Evolutionary conservation across 2,888 invertebrate species (phyloP).

Genomic region (Coremacera marginata): DNA sequence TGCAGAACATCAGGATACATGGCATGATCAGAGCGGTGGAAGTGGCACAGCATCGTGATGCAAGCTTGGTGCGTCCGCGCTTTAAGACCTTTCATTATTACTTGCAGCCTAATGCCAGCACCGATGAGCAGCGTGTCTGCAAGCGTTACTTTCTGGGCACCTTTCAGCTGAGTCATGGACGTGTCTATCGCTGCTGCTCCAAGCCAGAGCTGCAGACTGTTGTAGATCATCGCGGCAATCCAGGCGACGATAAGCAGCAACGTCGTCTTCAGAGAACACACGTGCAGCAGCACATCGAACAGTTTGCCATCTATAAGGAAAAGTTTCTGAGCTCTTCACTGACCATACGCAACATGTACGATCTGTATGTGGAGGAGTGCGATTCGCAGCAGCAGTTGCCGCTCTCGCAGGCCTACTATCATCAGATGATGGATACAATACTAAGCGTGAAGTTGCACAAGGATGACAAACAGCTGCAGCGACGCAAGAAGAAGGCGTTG

Average conservation of each 20-base stretch:
- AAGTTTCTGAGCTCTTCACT: constrained; percentile 10
- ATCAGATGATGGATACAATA: constrained; percentile 22
- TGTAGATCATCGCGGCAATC: constrained; percentile 19
- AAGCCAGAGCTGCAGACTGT: constrained; percentile 9
- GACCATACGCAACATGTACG: constrained; percentile 28
- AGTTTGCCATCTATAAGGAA: constrained; percentile 10
- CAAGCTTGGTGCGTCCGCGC: neutral
- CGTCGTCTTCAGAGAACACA: neutral
- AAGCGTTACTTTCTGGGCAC: constrained; percentile 26
- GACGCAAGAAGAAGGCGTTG: neutral
- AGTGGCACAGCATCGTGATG: constrained; percentile 16
- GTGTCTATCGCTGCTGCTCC: constrained; percentile 17
- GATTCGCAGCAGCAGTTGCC: neutral
- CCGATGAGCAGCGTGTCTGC: constrained; percentile 17
- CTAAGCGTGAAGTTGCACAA: constrained; percentile 1
- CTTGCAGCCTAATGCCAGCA: constrained; percentile 4
- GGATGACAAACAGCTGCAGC: neutral
- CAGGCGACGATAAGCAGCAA: constrained; percentile 24
- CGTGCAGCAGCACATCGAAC: constrained; percentile 15
- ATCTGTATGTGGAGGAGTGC: constrained; percentile 30
- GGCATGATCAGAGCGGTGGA: constrained; percentile 22
- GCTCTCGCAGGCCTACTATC: constrained; percentile 12
- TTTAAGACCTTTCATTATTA: constrained; percentile 9
- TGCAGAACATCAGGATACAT: constrained; percentile 20
- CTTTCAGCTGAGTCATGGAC: constrained; percentile 29